Evolutionary conservation across 1,140 invertebrate species (phyloP).

Genomic region (Venturia canescens): DNA sequence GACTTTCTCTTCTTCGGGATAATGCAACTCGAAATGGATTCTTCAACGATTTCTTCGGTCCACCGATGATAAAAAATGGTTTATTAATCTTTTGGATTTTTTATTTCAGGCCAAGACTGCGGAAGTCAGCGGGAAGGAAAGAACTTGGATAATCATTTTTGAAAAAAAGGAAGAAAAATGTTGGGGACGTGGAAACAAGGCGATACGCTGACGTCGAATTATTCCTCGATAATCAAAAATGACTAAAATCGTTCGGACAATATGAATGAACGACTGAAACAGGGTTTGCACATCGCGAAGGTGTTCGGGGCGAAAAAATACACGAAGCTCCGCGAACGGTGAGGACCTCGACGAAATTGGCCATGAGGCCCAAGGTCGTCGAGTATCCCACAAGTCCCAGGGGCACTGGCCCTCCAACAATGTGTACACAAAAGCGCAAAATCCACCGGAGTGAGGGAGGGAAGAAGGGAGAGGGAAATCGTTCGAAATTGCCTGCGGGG

Average conservation of each 20-base stretch:
- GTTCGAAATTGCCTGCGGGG: slow-evolving; percentile 39
- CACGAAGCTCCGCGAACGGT: slow-evolving; percentile 60
- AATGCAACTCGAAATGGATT: no score
- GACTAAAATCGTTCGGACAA: not conserved
- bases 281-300: not conserved
- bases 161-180: no score
- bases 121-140: no score
- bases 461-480: slow-evolving; percentile 38
- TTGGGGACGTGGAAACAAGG: no score
- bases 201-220: no score
- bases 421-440: not conserved
- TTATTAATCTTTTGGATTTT: no score
- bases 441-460: slow-evolving; percentile 42
- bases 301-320: slow-evolving; percentile 17
- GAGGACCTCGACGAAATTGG: slow-evolving; percentile 72
- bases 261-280: not conserved
- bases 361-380: slow-evolving; percentile 76
- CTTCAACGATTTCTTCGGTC: no score
- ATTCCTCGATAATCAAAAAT: not conserved
- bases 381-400: slow-evolving; percentile 70
- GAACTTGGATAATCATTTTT: no score
- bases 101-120: no score
- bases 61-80: no score
- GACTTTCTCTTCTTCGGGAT: no score
- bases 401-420: slow-evolving; percentile 71